Evolutionary conservation across 2,797 vertebrate species (phyloP), one percentile per base, ranked within the genome.

Genomic region (Pseudocheirus occidentalis): DNA sequence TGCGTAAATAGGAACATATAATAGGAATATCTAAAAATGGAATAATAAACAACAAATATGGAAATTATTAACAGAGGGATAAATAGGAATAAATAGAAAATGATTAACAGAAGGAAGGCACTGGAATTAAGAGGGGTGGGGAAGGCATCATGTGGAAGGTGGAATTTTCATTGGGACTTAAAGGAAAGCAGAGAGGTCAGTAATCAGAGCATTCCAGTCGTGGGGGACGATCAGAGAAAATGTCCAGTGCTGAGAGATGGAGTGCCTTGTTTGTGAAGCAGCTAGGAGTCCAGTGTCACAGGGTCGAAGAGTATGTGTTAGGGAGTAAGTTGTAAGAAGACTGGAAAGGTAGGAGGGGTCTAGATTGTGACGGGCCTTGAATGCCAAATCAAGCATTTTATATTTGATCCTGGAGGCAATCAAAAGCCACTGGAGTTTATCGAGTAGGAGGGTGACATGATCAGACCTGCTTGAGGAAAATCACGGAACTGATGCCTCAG

Each of bases 381-480:
- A 87, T 87, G 40, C 21, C 40, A 87, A 50, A 11, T 10, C 5
- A 3, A 50, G 24, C 40, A 40, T 73, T 73, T 40, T 73, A 73
- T 40, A 73, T 73, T 73, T 40, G n/a, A 73, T 73, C n/a, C 66
- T 73, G n/a, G n/a, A 40, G n/a, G n/a, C n/a, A 73, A 73, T 40
- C 12, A 27, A 24, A 87, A 87, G 40, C 10, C 73, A 50, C 3
- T 11, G 3, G 73, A 27, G 40, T 46, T 81, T 81, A 24, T 81
- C 24, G 40, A 53, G 50, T 40, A 2, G 0, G 0, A 55, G 0
- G 40, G 58, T 40, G 90, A 92, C 31, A 2, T 0, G 7, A 0
- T 7, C 53, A 62, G 2, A 24, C 52, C 0, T 0, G 24, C 6
- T 14, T 28, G 55, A 81, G 73, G 73, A 81, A 81, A 46, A 81